Evolutionary conservation across 2,113 vertebrate genomes (phyloP).

Genomic region (Larimichthys crocea): DNA sequence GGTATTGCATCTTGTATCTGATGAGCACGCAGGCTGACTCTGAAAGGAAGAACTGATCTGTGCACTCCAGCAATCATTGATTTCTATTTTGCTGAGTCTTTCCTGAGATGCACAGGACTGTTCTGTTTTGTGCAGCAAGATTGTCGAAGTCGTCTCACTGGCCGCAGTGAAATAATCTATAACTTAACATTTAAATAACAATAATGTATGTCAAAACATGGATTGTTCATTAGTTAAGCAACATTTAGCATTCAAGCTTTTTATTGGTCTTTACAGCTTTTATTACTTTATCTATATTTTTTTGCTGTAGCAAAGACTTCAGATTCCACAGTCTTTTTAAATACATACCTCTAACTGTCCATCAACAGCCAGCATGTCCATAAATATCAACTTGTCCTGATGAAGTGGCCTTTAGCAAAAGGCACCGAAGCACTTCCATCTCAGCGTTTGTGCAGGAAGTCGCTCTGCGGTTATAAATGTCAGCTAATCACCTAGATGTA

Average conservation of each 20-base stretch:
- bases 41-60: constrained; percentile 47
- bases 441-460: background rate
- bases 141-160: constrained; percentile 26
- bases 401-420: background rate
- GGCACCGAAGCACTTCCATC: background rate
- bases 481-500: constrained; percentile 1
- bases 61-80: constrained; percentile 55
- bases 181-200: constrained; percentile 41
- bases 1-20: constrained; percentile 35
- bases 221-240: background rate
- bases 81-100: constrained; percentile 51
- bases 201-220: constrained; percentile 22
- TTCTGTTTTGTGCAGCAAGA: constrained; percentile 14
- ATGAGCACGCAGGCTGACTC: constrained; percentile 35
- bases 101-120: constrained; percentile 19
- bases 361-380: background rate
- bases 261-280: constrained; percentile 30
- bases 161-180: constrained; percentile 39
- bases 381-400: background rate
- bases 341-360: background rate
- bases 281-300: constrained; percentile 11
- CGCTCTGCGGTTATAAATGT: background rate
- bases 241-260: background rate
- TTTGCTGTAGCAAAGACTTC: background rate
- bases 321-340: background rate